Base-by-base conservation (phyloP, 2,113 vertebrate genomes). In the Meleagris gallopavo region DNA sequence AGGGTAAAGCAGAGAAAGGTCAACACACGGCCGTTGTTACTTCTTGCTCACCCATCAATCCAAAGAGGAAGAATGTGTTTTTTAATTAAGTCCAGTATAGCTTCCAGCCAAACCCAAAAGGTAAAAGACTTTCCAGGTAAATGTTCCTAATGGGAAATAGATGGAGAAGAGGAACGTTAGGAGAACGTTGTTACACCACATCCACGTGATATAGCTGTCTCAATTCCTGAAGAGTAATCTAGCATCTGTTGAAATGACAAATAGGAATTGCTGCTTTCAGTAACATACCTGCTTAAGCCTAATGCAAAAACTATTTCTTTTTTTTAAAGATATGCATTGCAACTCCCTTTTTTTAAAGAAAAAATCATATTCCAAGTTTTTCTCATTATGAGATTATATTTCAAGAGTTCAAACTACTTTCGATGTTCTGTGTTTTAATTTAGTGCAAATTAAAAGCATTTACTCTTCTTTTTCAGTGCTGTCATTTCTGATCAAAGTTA, bases 61-160 rank as follows among this genome's bases (percentile, higher is more conserved):
- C 99, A 99, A 74, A 99, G 98, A n/a, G 98, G 98, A 94, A 99
- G 98, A 96, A 99, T 96, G 76, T 99, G 98, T 90, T 99, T 99
- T 97, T 99, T 99, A 96, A 99, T 99, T 90, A 99, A 98, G 79
- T 99, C 99, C 96, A 99, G 95, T 85, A 99, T 99, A 50, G 98
- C 99, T 97, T 99, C 99, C 58, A 99, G 96, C 99, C 99, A 99
- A 76, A 98, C 97, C 99, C 99, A 99, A 97, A 99, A 99, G 91
- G 98, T 99, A 91, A 99, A 99, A 8, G 98, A 94, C 94, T 99
- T 99, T 24, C 99, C 99, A 80, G 98, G 98, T 89, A 99, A 98
- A 90, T 99, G 99, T 94, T 99, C 99, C 99, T 99, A 34, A 57
- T 69, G 11, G 43, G 66, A 85, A 82, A 27, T 13, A 69, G 27